Evolutionary conservation across 2,888 invertebrate genomes (phyloP).

Genomic region (Tipula helvola): DNA sequence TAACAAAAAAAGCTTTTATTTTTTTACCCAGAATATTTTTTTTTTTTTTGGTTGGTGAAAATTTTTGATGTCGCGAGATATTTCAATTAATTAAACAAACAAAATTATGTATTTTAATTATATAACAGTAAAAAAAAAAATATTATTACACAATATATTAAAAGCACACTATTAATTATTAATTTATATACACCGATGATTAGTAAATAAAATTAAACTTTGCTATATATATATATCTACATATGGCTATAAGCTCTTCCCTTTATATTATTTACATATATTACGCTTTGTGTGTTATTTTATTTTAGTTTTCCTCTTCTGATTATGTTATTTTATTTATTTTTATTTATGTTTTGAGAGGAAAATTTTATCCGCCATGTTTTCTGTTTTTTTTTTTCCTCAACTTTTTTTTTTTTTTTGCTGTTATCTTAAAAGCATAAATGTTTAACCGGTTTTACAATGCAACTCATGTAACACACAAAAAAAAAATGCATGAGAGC

Average conservation of each 20-base stretch:
- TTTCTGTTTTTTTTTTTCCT: not conserved
- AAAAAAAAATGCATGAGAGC: not conserved
- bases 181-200: not conserved
- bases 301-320: not conserved
- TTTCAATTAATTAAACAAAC: not conserved
- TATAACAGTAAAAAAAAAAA: not conserved
- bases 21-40: not conserved
- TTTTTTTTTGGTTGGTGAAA: not conserved
- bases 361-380: constrained; percentile 7
- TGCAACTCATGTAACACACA: not conserved
- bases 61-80: not conserved
- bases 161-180: not conserved
- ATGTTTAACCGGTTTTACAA: constrained; percentile 8
- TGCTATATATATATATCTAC: not conserved
- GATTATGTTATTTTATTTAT: not conserved
- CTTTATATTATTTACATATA: not conserved
- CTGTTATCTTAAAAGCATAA: not conserved
- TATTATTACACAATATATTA: not conserved
- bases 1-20: not conserved
- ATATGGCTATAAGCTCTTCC: not conserved
- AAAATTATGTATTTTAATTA: not conserved
- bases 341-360: constrained; percentile 6
- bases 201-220: not conserved
- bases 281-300: not conserved
- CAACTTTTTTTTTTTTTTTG: not conserved